A percentile compares a stretch with the other conserved stretches of the same genome.
phyloP scores from a whole-genome alignment of 2,113 vertebrate species.

The Eretmochelys imbricata region DNA sequence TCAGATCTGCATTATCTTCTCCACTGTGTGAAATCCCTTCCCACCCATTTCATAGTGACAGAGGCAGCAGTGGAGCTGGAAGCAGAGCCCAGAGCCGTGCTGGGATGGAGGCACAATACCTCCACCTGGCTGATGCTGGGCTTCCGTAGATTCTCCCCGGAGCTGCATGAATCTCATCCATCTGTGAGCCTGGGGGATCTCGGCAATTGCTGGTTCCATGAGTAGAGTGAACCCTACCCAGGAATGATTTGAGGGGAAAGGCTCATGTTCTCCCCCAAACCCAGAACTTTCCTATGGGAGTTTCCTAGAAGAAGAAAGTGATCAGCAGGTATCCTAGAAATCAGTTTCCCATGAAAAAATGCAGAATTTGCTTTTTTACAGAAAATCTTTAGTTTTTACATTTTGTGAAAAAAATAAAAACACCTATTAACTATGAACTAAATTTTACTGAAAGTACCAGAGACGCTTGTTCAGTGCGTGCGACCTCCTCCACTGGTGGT shows the following conservation, averaged over 20 bases:
- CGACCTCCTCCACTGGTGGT: neutral
- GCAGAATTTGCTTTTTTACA: too few species aligned
- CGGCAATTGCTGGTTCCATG: neutral
- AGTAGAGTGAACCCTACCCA: neutral
- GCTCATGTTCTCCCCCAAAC: neutral
- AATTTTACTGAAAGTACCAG: too few species aligned
- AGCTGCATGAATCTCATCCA: neutral
- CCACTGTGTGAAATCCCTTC: neutral
- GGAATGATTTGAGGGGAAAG: neutral
- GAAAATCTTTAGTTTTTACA: too few species aligned
- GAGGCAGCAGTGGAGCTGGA: neutral
- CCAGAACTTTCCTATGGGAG: neutral
- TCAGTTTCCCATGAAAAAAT: too few species aligned
- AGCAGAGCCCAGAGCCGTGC: neutral
- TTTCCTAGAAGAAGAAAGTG: neutral
- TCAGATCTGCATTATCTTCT: neutral
- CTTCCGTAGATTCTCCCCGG: neutral
- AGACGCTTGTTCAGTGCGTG: too few species aligned
- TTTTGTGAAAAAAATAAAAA: too few species aligned
- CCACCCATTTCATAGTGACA: neutral
- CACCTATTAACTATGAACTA: too few species aligned
- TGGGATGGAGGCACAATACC: neutral
- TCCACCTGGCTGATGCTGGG: neutral
- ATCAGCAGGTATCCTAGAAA: neutral
- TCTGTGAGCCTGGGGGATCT: neutral